phyloP scores from a whole-genome alignment of 2,797 vertebrate species.

The Tapera naevia region DNA sequence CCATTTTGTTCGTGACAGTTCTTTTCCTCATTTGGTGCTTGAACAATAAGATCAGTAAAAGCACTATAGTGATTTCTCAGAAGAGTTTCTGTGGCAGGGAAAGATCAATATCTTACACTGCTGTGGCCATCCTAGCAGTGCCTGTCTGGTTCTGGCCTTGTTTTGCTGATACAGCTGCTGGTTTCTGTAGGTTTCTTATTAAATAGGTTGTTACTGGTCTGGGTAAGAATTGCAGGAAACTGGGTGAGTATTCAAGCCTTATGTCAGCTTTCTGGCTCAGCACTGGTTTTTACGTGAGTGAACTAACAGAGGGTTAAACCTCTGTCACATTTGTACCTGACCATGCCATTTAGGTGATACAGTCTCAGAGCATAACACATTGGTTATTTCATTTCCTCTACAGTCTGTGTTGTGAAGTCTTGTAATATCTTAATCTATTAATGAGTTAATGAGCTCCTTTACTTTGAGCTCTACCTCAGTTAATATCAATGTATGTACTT shows the following conservation, averaged over 20 bases:
- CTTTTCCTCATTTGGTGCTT: background rate
- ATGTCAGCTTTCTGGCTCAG: background rate
- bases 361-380: background rate
- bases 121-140: background rate
- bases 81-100: background rate
- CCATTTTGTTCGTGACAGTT: background rate
- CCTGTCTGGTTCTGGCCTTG: background rate
- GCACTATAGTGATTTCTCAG: background rate
- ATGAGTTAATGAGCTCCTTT: background rate
- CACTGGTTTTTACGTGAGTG: background rate
- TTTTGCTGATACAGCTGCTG: background rate
- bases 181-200: background rate
- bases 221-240: background rate
- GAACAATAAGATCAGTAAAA: background rate
- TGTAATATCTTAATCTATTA: background rate
- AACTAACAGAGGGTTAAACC: background rate
- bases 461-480: background rate
- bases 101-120: accelerated
- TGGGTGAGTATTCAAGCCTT: background rate
- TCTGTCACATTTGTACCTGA: background rate
- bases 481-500: background rate
- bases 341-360: background rate
- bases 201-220: background rate
- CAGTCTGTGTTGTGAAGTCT: background rate
- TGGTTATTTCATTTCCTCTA: background rate